Evolutionary conservation across 1,140 invertebrate genomes (phyloP), one percentile per base, ranked within the genome.

Genomic region (Drosophila truncata): DNA sequence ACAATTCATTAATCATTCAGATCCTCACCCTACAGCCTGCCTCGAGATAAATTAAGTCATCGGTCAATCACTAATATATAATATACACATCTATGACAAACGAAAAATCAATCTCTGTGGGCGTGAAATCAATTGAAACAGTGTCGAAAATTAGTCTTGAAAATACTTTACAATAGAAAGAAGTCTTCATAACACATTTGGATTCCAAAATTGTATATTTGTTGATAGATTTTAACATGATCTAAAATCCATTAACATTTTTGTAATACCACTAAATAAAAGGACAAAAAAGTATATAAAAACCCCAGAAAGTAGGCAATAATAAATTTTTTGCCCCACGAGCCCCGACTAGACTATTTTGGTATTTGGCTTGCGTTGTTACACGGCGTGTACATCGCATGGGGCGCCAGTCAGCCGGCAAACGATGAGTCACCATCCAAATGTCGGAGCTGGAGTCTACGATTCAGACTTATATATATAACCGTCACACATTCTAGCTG

Each of bases 381-480:
- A 61, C 61, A 33, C 39, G 62, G 14, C 23, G 35, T 25, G 11
- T 27, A 52, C 62, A 59, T 82, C 42, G 82, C 74, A 44, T 76
- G 75, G 20, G 74, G 84, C 83, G 83, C 84, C 83, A 88, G 63
- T 73, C 80, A 69, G 76, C 63, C 83, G 80, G 71, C 84, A 77
- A 58, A 18, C 63, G 49, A 86, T 85, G 82, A 85, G 82, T 85
- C 82, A 86, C 61, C 76, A 61, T 60, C 37, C 55, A 37, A 58
- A n/a, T n/a, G 37, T 10, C 31, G 46, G 55, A 52, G 57, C 33
- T 44, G 54, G 59, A 39, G 39, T 42, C 25, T 46, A 46, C 25
- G 23, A 49, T 13, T 18, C 39, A 23, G 20, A 37, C 42, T 46
- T 55, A 11, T 23, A 25, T 54, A 25, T 79, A 76, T 47, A 67